Percentiles rank a stretch among this genome's conserved stretches.
Evolutionary conservation across 2,797 vertebrate species (phyloP).

Genomic region (Amphiprion clarkii): DNA sequence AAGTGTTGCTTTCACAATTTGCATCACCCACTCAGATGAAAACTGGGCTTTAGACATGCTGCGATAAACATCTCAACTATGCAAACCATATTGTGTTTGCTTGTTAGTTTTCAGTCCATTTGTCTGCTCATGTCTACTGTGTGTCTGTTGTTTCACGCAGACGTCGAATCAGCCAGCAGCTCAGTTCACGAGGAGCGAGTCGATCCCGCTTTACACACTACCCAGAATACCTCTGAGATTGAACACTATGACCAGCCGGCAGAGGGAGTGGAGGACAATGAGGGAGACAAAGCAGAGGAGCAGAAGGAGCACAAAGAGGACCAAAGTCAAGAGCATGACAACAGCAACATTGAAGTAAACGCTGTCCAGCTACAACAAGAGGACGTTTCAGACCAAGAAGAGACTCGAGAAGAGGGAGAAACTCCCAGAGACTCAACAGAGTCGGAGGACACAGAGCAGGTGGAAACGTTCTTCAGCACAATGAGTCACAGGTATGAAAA

Average conservation of each 20-base stretch:
- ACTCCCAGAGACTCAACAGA: constrained; percentile 50
- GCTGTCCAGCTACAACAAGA: constrained; percentile 44
- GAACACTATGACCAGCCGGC: constrained; percentile 60
- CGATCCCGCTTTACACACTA: constrained; percentile 40
- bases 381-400: constrained; percentile 44
- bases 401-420: constrained; percentile 41
- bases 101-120: background rate
- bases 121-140: background rate
- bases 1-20: constrained; percentile 10
- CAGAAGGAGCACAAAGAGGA: constrained; percentile 59
- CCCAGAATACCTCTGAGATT: constrained; percentile 59
- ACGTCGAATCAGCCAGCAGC: constrained; percentile 38
- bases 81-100: background rate
- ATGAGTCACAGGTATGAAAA: constrained; percentile 95
- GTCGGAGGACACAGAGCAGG: constrained; percentile 73
- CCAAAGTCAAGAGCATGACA: constrained; percentile 54
- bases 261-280: constrained; percentile 50
- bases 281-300: constrained; percentile 51
- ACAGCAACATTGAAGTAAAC: constrained; percentile 39
- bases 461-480: constrained; percentile 98
- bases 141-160: constrained; percentile 44
- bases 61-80: background rate
- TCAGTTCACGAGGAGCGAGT: constrained; percentile 58
- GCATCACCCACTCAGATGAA: background rate
- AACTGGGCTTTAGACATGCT: background rate